Evolutionary conservation across 2,113 vertebrate species (phyloP).

Genomic region (Galemys pyrenaicus): DNA sequence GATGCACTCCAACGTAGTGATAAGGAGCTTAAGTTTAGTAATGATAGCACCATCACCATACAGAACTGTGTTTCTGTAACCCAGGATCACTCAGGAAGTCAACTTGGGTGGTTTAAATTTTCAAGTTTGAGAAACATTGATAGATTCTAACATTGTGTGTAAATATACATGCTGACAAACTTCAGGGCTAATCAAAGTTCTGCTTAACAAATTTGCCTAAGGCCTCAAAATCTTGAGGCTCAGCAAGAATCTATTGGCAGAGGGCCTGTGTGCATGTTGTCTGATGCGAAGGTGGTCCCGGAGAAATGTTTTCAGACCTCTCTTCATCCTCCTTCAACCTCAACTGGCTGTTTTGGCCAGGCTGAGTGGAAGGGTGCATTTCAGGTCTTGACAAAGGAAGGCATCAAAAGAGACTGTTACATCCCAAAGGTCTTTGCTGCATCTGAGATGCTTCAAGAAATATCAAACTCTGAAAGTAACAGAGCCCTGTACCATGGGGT

Average conservation of each 20-base stretch:
- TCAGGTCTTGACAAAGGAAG: not conserved
- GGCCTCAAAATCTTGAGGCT: not conserved
- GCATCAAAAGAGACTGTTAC: not conserved
- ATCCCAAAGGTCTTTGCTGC: not conserved
- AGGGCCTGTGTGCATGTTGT: not conserved
- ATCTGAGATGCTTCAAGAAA: not conserved
- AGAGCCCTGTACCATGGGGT: not conserved
- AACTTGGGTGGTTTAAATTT: not conserved
- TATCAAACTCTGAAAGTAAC: not conserved
- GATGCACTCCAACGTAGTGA: not conserved
- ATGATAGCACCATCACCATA: not conserved
- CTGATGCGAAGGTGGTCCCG: not conserved
- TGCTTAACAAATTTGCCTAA: not conserved
- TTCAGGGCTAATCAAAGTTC: not conserved
- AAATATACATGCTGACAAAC: not conserved
- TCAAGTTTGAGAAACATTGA: slow-evolving; percentile 19
- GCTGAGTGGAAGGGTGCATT: not conserved
- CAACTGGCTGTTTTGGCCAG: not conserved
- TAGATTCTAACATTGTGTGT: not conserved
- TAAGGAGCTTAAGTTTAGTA: not conserved
- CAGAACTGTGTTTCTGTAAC: slow-evolving; percentile 19
- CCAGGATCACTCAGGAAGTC: not conserved
- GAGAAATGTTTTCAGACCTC: not conserved
- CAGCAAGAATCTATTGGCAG: not conserved
- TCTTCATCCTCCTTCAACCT: not conserved